Conservation (phyloP, 1,140 invertebrate genomes). For the Octopus bimaculoides region DNA sequence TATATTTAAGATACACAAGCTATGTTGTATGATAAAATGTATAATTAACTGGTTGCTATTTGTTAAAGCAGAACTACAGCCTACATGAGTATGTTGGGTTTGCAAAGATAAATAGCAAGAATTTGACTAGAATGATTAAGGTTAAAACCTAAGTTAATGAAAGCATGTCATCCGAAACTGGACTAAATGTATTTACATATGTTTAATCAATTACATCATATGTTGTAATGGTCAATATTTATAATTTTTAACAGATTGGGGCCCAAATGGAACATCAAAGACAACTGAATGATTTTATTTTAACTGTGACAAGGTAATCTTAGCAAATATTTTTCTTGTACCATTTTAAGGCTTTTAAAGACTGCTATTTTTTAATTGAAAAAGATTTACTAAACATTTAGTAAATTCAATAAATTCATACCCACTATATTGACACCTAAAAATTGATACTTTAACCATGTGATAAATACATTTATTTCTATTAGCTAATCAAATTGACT, state of each 20-base stretch:
- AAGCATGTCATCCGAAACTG: slow-evolving; percentile 1
- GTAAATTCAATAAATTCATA: neutral
- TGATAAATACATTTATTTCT: neutral
- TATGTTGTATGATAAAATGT: too few relatives aligned
- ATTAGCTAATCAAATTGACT: neutral
- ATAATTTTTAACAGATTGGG: slow-evolving; percentile 57
- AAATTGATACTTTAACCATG: neutral
- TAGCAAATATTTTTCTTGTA: slow-evolving; percentile 34
- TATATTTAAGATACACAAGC: too few relatives aligned
- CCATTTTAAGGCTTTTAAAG: slow-evolving; percentile 59
- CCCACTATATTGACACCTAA: neutral
- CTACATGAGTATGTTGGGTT: too few relatives aligned
- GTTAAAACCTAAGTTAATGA: slow-evolving; percentile 11
- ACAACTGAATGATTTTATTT: slow-evolving; percentile 70
- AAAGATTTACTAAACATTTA: neutral
- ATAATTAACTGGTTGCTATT: too few relatives aligned
- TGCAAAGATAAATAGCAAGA: too few relatives aligned
- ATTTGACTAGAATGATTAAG: slow-evolving; percentile 10
- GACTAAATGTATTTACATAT: slow-evolving; percentile 13
- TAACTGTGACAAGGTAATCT: slow-evolving; percentile 72
- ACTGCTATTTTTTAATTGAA: neutral
- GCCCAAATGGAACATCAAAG: slow-evolving; percentile 66
- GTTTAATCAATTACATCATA: slow-evolving; percentile 14
- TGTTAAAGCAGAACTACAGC: too few relatives aligned
- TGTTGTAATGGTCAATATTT: neutral